Evolutionary conservation across 2,888 invertebrate species (phyloP), one percentile per base, ranked within the genome.

Genomic region (Eudemis profundana): DNA sequence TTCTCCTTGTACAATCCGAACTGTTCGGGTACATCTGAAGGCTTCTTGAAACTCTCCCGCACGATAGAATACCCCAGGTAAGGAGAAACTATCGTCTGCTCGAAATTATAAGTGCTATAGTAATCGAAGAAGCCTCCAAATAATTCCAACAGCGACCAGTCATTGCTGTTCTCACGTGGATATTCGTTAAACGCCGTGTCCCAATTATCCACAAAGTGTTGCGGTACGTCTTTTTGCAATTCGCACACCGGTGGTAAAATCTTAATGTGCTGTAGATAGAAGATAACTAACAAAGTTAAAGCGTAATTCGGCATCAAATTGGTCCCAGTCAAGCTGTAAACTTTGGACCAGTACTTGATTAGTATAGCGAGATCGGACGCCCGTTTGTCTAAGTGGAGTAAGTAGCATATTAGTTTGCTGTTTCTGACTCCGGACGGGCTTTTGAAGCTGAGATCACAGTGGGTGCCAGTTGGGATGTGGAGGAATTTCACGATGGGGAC

Each of bases 401-500:
- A 89, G 69, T 93, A 93, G 7, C 87, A 87, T 17, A 97, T 92
- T 49, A 96, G 87, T 60, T 92, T 79, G 68, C 95, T 95, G 74
- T 97, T 97, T 62, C 93, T 87, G 0, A 95, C 94, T 2, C 95
- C 96, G 1, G 94, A 83, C 21, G 93, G 86, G 73, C 94, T 95
- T 69, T 93, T 94, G 73, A 96, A 94, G 68, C 95, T 96, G 4
- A 97, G 86, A 81, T 97, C 97, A 73, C 96, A 94, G 57, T 93
- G 90, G 2, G 94, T 90, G 0, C 91, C 86, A 0, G 95, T 95
- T 0, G 90, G 87, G 3, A 78, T 71, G 73, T 96, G 95, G 12
- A 89, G 84, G 76, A 95, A 95, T 75, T 96, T 96, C 0, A 97
- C 93, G 65, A 97, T 96, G 0, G 97, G 97, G 0, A 95, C 95